phyloP scores from a whole-genome alignment of 1,140 invertebrate genomes.

The Ceratosolen fusciceps region DNA sequence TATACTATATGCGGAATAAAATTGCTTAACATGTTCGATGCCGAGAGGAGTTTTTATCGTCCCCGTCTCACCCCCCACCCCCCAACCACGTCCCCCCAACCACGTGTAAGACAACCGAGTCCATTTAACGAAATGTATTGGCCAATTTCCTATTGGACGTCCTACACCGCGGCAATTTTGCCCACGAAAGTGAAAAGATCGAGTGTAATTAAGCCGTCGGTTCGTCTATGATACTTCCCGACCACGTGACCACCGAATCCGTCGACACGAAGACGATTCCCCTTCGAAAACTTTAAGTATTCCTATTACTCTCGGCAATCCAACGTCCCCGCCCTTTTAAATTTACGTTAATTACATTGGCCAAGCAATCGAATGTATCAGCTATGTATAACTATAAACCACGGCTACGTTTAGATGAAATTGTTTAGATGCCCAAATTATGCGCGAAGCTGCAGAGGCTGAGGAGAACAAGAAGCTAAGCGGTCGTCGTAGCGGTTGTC shows the following conservation, averaged over 20 bases:
- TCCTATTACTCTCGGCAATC: neutral
- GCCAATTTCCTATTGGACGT: conserved; percentile 36
- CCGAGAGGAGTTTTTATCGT: conserved; percentile 35
- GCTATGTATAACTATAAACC: no score
- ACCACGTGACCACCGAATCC: neutral
- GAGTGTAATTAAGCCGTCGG: conserved; percentile 23
- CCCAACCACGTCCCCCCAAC: neutral
- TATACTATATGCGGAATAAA: neutral
- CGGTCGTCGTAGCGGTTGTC: no score
- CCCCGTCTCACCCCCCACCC: neutral
- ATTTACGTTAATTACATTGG: no score
- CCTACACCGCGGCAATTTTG: conserved; percentile 29
- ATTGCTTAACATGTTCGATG: conserved; percentile 25
- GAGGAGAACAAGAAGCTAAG: no score
- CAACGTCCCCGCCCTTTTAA: no score
- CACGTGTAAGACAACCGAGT: neutral
- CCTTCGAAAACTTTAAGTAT: no score
- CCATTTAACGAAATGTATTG: conserved; percentile 43
- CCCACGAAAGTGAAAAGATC: conserved; percentile 24
- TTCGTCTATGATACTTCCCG: neutral
- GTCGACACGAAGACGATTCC: neutral
- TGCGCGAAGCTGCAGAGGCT: no score
- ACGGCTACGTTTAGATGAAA: no score
- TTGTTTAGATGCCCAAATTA: no score
- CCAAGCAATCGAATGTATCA: no score